These are phyloP conservation scores for Whitmania pigra DNA, from an alignment of 1,140 invertebrate species.

Conservation along the genomic window DNA sequence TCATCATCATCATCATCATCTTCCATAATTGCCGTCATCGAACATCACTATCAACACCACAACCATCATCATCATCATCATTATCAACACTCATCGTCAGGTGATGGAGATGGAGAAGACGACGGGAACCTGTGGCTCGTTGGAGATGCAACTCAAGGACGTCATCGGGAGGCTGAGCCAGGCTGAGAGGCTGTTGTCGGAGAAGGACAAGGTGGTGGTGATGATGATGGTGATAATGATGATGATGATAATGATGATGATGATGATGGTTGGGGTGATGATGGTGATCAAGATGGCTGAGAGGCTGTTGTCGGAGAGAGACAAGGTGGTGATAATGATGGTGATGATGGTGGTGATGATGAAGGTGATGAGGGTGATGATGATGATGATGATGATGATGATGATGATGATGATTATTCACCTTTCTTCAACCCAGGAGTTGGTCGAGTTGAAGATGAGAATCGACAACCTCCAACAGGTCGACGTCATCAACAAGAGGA, in stretches of 20 bases:
- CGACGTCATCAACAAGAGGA: no score
- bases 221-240: not conserved
- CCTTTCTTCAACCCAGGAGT: not conserved
- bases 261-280: not conserved
- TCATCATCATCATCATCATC: not conserved
- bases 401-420: not conserved
- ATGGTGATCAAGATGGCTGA: not conserved
- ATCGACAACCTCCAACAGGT: not conserved
- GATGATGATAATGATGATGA: conserved; percentile 8
- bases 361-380: not conserved
- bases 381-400: conserved; percentile 1
- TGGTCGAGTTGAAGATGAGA: not conserved
- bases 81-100: not conserved
- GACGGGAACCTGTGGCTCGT: not conserved
- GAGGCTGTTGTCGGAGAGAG: no score
- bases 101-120: conserved; percentile 9
- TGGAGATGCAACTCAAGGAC: not conserved
- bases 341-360: not conserved
- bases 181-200: not conserved
- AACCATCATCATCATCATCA: not conserved
- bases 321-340: not conserved
- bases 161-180: not conserved
- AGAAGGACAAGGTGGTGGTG: not conserved
- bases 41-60: not conserved
- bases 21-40: not conserved